Evolutionary conservation across 2,888 invertebrate species (phyloP).

Genomic region (Melanchra persicariae): DNA sequence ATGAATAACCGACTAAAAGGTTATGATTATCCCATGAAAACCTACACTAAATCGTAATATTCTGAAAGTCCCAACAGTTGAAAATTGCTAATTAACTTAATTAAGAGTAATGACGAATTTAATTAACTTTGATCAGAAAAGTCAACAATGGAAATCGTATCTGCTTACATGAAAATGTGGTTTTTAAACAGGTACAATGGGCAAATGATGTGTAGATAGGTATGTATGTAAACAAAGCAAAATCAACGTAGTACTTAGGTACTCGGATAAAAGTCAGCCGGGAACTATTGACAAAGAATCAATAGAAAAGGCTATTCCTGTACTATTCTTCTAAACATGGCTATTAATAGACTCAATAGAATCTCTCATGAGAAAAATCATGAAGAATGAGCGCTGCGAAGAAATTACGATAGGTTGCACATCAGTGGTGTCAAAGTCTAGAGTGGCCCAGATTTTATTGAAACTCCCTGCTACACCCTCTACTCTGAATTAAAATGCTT

Average conservation of each 20-base stretch:
- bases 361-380: too few relatives aligned
- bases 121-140: slow-evolving; percentile 26
- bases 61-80: slow-evolving; percentile 7
- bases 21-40: not conserved
- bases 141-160: slow-evolving; percentile 4
- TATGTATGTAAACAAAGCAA: not conserved
- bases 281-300: not conserved
- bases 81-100: slow-evolving; percentile 42
- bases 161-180: slow-evolving; percentile 8
- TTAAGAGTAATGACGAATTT: slow-evolving; percentile 48
- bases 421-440: too few relatives aligned
- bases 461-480: too few relatives aligned
- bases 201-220: not conserved
- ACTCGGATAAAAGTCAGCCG: not conserved
- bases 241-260: too few relatives aligned
- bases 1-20: too few relatives aligned
- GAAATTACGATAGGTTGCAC: too few relatives aligned
- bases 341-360: not conserved
- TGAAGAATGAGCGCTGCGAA: not conserved
- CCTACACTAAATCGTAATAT: not conserved
- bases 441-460: too few relatives aligned
- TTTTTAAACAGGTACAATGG: slow-evolving; percentile 7
- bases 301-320: too few relatives aligned
- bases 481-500: too few relatives aligned
- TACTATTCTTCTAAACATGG: not conserved